Evolutionary conservation across 1,140 invertebrate genomes (phyloP).

Genomic region (Papilio xuthus): DNA sequence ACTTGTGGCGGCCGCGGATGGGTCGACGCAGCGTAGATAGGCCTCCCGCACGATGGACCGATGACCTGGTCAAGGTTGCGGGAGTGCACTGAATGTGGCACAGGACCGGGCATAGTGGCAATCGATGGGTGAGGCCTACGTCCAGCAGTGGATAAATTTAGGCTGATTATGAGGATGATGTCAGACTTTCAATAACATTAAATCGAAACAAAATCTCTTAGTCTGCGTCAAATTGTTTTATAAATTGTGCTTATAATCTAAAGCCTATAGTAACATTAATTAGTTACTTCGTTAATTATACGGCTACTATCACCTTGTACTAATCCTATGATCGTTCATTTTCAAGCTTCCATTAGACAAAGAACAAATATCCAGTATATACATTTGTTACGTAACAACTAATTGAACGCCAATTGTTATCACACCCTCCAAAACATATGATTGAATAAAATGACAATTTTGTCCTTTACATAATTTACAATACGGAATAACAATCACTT

Average conservation of each 20-base stretch:
- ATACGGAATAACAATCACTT: slow-evolving; percentile 10
- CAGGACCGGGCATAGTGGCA: too few relatives aligned
- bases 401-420: slow-evolving; percentile 21
- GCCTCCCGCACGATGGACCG: too few relatives aligned
- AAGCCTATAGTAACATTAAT: slow-evolving; percentile 31
- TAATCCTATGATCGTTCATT: slow-evolving; percentile 72
- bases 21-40: too few relatives aligned
- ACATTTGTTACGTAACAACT: slow-evolving; percentile 66
- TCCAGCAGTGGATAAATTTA: too few relatives aligned
- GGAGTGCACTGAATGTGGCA: too few relatives aligned
- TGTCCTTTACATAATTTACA: background rate
- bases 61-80: too few relatives aligned
- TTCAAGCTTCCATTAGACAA: slow-evolving; percentile 64
- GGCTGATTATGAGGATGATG: too few relatives aligned
- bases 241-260: slow-evolving; percentile 36
- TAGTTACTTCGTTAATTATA: slow-evolving; percentile 45
- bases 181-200: slow-evolving; percentile 23
- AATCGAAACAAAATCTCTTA: slow-evolving; percentile 4
- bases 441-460: background rate
- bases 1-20: too few relatives aligned
- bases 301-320: slow-evolving; percentile 76
- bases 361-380: slow-evolving; percentile 64
- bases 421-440: background rate
- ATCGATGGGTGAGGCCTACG: too few relatives aligned
- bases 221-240: background rate